phyloP scores from a whole-genome alignment of 2,888 invertebrate species.

The Ashinkailepas kermadecensis region DNA sequence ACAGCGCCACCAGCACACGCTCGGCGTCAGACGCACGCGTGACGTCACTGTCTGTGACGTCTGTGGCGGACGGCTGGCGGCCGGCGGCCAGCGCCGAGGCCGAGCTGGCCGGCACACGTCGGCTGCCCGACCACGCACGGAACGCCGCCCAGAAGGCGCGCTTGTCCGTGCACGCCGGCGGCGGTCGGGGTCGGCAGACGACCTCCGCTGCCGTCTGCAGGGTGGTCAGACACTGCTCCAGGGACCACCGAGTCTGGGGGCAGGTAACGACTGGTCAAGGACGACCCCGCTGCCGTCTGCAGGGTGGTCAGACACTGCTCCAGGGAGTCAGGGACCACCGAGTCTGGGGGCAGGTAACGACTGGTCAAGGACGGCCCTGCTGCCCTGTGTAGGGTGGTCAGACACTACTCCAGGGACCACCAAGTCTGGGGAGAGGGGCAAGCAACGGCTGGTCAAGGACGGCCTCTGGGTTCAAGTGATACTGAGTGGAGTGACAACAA shows the following conservation, averaged over 20 bases:
- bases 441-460: not conserved
- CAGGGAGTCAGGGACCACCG: not conserved
- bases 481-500: too few relatives aligned
- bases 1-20: not conserved
- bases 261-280: too few relatives aligned
- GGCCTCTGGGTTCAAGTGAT: not conserved
- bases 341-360: not conserved
- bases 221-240: not conserved
- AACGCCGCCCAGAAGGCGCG: slow-evolving; percentile 13
- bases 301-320: not conserved
- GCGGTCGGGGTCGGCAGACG: not conserved
- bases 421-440: not conserved
- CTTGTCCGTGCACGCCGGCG: not conserved
- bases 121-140: not conserved
- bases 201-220: not conserved
- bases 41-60: not conserved
- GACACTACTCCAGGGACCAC: not conserved
- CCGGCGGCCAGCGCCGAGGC: not conserved
- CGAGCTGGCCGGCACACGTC: not conserved
- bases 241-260: not conserved
- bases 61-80: not conserved
- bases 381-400: not conserved
- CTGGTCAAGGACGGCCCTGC: not conserved
- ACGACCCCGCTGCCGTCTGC: not conserved
- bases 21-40: not conserved